phyloP scores from a whole-genome alignment of 2,888 invertebrate species.

The Papilio protenor region DNA sequence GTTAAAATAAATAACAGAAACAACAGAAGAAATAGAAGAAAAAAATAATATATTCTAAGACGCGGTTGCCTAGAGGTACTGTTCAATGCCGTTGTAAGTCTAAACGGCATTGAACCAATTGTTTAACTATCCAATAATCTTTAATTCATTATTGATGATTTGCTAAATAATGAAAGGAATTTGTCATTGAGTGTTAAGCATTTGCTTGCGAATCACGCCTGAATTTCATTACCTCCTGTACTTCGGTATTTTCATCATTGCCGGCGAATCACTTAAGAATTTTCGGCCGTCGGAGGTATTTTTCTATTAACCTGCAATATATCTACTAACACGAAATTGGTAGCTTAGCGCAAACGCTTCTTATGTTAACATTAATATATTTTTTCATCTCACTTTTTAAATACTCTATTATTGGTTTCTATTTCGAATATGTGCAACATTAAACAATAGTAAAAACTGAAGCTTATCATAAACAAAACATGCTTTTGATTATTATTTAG shows the following conservation, averaged over 20 bases:
- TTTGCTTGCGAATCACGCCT: slow-evolving; percentile 28
- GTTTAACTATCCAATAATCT: neutral
- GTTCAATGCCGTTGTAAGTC: neutral
- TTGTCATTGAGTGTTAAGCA: neutral
- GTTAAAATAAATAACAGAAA: neutral
- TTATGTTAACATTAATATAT: neutral
- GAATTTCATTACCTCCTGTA: slow-evolving; percentile 32
- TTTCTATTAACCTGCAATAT: slow-evolving; percentile 36
- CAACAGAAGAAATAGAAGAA: too few relatives aligned
- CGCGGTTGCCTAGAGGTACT: neutral
- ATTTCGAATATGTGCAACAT: neutral
- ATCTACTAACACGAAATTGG: slow-evolving; percentile 1
- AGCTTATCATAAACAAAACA: neutral
- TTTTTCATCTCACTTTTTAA: neutral
- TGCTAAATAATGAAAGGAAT: slow-evolving; percentile 1
- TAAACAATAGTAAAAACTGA: neutral
- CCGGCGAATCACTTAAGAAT: slow-evolving; percentile 25
- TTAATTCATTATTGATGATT: neutral
- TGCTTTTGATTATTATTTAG: neutral
- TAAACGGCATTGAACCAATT: neutral
- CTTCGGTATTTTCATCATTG: slow-evolving; percentile 32
- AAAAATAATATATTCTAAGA: neutral
- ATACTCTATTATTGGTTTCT: neutral
- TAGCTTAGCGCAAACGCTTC: neutral
- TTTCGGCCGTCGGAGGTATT: slow-evolving; percentile 31